Evolutionary conservation across 2,888 invertebrate species (phyloP).

Genomic region (Eilema griseolum): DNA sequence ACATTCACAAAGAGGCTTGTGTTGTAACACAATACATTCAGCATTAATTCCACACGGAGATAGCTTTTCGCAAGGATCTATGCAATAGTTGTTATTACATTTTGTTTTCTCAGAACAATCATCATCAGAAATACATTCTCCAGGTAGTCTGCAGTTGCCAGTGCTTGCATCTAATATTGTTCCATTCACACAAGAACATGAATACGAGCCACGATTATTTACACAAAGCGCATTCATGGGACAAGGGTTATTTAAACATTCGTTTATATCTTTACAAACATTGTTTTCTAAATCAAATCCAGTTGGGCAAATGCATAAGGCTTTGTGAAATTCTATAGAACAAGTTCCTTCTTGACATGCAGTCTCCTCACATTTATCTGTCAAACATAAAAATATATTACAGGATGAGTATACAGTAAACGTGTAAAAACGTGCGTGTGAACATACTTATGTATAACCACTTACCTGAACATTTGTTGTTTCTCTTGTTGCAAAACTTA

Average conservation of each 20-base stretch:
- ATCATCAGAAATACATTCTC: constrained; percentile 92
- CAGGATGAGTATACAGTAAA: neutral
- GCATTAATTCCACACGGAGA: constrained; percentile 92
- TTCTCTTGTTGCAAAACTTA: constrained; percentile 91
- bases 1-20: constrained; percentile 92
- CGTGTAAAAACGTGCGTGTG: neutral
- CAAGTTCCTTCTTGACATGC: constrained; percentile 94
- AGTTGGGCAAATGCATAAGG: constrained; percentile 90
- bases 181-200: constrained; percentile 92
- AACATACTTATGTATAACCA: constrained; percentile 32
- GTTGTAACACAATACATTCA: constrained; percentile 90
- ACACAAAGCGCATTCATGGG: constrained; percentile 92
- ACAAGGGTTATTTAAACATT: constrained; percentile 93
- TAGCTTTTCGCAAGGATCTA: constrained; percentile 91
- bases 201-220: constrained; percentile 92
- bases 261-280: constrained; percentile 93
- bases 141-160: constrained; percentile 93
- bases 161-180: constrained; percentile 92
- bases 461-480: constrained; percentile 93
- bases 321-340: constrained; percentile 90
- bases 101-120: constrained; percentile 93
- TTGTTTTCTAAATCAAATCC: constrained; percentile 91
- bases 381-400: constrained; percentile 46
- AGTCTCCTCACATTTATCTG: constrained; percentile 93
- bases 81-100: constrained; percentile 91